Evolutionary conservation across 2,888 invertebrate species (phyloP), one percentile per base, ranked within the genome.

Genomic region (Spodoptera exigua): DNA sequence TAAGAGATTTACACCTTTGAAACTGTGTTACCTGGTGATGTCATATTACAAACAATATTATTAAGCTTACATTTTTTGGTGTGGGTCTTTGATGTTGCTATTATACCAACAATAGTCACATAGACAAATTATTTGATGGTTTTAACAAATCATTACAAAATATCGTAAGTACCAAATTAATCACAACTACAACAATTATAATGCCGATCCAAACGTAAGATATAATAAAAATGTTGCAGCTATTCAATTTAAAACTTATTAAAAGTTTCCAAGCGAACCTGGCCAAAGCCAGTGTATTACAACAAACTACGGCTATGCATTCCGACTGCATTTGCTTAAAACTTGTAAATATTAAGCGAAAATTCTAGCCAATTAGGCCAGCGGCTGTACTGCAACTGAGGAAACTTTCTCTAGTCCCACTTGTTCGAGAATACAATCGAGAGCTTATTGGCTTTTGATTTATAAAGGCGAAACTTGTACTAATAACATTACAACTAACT

Each of bases 331-430:
- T 89, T 89, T 85, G 83, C 86, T 88, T 86, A 80, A 87, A 89
- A 88, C 82, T 90, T 86, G 86, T 86, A 90, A 91, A 87, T 89
- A 86, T 88, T 84, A 86, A 89, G 82, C 81, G 85, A 85, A 88
- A 89, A 86, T 85, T 87, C 85, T 80, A 84, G 83, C 91, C 91
- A 92, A 92, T 92, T 91, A 92, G 86, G 83, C 85, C 80, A 80
- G 82, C 83, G 81, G 82, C 83, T 79, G 84, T 84, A 83, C 85
- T 84, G 82, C 86, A 78, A 80, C 79, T 82, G 70, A 80, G 74
- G 76, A 80, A 90, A 90, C 78, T 91, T 91, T 89, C 80, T 80
- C 73, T 66, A 83, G 78, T 76, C 69, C 74, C 69, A 75, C 85
- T 86, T 82, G 82, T 81, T 81, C 80, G 66, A 70, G 78, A 84